Conservation (phyloP, 2,797 vertebrate species). For the Tragelaphus oryx region DNA sequence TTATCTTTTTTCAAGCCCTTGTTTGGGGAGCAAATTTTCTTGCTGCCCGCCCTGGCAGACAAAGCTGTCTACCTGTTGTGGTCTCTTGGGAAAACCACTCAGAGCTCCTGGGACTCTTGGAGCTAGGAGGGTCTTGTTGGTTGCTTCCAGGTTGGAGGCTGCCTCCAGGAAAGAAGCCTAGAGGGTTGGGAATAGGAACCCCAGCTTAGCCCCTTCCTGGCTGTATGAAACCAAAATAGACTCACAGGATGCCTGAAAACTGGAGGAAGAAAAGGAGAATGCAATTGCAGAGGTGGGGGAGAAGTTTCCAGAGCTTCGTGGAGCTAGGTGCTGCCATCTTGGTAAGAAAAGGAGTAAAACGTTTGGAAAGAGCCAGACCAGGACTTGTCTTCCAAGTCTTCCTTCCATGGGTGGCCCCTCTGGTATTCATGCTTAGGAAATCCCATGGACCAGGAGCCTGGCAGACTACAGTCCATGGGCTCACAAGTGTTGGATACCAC, state of each 20-base stretch:
- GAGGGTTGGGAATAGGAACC: not conserved
- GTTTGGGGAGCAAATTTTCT: not conserved
- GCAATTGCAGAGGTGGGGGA: not conserved
- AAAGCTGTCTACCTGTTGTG: conserved; percentile 35
- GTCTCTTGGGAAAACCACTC: not conserved
- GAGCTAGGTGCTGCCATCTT: not conserved
- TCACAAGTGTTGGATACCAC: not conserved
- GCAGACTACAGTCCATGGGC: not conserved
- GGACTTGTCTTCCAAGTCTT: not conserved
- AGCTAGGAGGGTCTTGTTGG: not conserved
- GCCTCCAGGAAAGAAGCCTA: not conserved
- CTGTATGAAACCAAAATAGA: not conserved
- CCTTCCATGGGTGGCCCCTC: not conserved
- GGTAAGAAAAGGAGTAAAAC: not conserved
- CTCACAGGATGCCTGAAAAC: not conserved
- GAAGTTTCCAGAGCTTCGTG: not conserved
- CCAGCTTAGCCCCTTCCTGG: not conserved
- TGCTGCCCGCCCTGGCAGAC: not conserved
- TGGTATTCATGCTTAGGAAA: not conserved
- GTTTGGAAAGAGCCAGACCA: not conserved
- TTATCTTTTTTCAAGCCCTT: not conserved
- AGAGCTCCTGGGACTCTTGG: not conserved
- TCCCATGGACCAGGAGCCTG: not conserved
- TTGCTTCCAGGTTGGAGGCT: not conserved
- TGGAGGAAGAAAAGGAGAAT: not conserved